Evolutionary conservation across 2,888 invertebrate genomes (phyloP).

Genomic region (Pyrochroa serraticornis): DNA sequence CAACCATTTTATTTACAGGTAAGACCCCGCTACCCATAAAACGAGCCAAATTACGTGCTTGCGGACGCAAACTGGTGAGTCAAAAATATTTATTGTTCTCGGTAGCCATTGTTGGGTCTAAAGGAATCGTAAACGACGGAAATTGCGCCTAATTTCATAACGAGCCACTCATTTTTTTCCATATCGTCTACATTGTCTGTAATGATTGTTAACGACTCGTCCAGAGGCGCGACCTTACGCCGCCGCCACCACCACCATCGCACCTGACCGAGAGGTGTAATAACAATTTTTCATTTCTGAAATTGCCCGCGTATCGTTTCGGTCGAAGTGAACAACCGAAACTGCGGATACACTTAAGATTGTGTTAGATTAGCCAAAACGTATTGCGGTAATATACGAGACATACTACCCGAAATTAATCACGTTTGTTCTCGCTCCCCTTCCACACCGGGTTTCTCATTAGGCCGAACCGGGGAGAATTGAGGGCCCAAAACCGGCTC

Average conservation of each 20-base stretch:
- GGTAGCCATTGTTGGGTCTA: slow-evolving; percentile 27
- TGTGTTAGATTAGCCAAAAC: slow-evolving; percentile 41
- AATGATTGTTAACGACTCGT: slow-evolving; percentile 23
- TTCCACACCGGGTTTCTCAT: slow-evolving; percentile 45
- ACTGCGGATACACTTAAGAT: slow-evolving; percentile 26
- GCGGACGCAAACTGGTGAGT: slow-evolving; percentile 21
- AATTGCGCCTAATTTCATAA: slow-evolving; percentile 30
- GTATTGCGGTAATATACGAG: slow-evolving; percentile 41
- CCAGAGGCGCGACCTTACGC: slow-evolving; percentile 9
- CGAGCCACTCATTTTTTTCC: slow-evolving; percentile 17
- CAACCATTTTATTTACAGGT: slow-evolving; percentile 10
- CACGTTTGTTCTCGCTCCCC: slow-evolving; percentile 38
- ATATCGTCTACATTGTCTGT: slow-evolving; percentile 16
- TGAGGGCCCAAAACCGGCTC: slow-evolving; percentile 40
- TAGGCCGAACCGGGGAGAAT: slow-evolving; percentile 42
- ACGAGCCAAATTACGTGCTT: slow-evolving; percentile 21
- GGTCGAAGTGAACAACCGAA: too few species aligned
- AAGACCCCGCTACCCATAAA: slow-evolving; percentile 17
- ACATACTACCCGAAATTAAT: slow-evolving; percentile 42
- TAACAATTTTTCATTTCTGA: too few species aligned
- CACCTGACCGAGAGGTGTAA: too few species aligned
- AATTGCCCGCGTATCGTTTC: too few species aligned
- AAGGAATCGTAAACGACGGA: slow-evolving; percentile 27
- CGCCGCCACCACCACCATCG: too few species aligned
- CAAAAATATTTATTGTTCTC: slow-evolving; percentile 26